A percentile compares a stretch with the other conserved stretches of the same genome.
These are phyloP conservation scores for Psilopogon haemacephalus DNA, from an alignment of 2,113 vertebrate species.

Conservation along the genomic window DNA sequence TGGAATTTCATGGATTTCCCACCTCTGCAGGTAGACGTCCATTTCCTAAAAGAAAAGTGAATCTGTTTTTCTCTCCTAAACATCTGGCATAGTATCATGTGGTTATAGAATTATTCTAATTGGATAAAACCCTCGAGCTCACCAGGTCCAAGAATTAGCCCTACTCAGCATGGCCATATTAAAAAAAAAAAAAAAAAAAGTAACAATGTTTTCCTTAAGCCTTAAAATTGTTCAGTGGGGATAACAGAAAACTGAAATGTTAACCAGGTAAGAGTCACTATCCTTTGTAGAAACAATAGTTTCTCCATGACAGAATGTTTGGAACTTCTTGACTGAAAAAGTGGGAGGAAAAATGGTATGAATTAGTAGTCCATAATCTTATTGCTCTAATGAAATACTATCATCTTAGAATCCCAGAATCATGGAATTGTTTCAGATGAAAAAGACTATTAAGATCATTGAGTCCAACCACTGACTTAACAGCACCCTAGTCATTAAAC, in stretches of 20 bases:
- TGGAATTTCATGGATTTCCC: background rate
- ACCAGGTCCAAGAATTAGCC: no score
- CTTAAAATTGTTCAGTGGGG: background rate
- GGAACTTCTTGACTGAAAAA: background rate
- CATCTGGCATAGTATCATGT: background rate
- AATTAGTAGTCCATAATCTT: background rate
- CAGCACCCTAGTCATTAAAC: no score
- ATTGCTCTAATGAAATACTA: background rate
- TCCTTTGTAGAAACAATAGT: background rate
- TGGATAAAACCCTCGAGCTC: no score
- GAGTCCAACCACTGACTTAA: no score
- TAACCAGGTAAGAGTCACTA: background rate
- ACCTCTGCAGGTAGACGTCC: background rate
- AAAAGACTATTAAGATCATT: no score
- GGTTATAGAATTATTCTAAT: no score
- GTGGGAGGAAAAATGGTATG: background rate
- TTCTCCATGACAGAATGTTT: background rate
- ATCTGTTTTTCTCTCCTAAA: background rate
- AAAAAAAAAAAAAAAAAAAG: no score
- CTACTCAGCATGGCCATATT: no score
- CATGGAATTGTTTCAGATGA: no score
- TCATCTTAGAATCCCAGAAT: background rate
- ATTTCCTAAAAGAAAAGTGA: background rate
- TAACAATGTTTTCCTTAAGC: background rate
- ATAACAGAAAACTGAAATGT: no score